Evolutionary conservation across 2,113 vertebrate genomes (phyloP), one percentile per base, ranked within the genome.

Genomic region (Trachemys scripta): DNA sequence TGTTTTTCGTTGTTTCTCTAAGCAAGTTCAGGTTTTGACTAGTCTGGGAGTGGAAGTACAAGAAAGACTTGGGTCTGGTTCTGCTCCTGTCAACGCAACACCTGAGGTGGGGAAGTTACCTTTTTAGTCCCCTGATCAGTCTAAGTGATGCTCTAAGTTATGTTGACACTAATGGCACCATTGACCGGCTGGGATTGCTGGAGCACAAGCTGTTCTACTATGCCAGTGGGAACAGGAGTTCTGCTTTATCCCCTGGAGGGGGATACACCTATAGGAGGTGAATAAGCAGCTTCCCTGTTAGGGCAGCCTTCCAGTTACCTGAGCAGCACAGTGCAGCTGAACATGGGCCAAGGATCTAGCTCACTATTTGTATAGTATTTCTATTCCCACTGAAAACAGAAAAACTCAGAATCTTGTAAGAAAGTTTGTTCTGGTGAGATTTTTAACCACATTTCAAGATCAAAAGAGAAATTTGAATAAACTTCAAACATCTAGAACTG

Each of bases 161-260:
- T 94, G 56, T 85, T 91, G 88, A 84, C 42, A 27, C 82, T 95
- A 90, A 93, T 80, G 87, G 57, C 83, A 90, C 29, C 29, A 82
- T 62, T 96, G 87, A 75, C 62, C 87, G 45, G 2, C 56, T 79
- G 90, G 84, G 56, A 57, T 8, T 90, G 45, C 81, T 24, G 78
- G 93, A 94, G 45, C 56, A 82, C 85, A 80, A 2, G 49, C 38
- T 83, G n/a, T 82, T 94, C 82, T 75, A 47, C 2, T 4, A 2
- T 54, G 35, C 29, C 24, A 87, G 69, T 90, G 75, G 5, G 38
- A 69, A 57, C 84, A 91, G 49, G 87, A 94, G 69, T 84, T 13
- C 38, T 80, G 22, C 83, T 90, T 92, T 92, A 89, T 57, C 42
- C 22, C n/a, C n/a, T 84, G 69, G 88, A 50, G 19, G 53, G 53